phyloP scores from a whole-genome alignment of 1,140 invertebrate species.

The Brachionus koreanus region DNA sequence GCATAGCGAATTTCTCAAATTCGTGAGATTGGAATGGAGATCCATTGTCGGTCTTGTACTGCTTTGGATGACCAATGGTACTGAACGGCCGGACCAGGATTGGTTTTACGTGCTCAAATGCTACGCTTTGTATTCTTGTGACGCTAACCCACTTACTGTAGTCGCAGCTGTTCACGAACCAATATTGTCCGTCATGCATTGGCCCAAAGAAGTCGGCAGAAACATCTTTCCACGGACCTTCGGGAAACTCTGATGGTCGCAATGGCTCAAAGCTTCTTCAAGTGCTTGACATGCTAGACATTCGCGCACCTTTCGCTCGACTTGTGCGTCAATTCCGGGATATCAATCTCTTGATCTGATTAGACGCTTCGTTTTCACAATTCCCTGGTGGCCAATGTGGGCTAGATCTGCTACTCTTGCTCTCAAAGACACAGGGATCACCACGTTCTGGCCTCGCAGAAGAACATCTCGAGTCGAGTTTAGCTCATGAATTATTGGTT shows the following conservation, averaged over 20 bases:
- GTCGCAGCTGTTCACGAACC: constrained; percentile 49
- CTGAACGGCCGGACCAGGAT: constrained; percentile 45
- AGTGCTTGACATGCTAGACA: constrained; percentile 46
- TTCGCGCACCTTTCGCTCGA: constrained; percentile 44
- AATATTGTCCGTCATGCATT: constrained; percentile 47
- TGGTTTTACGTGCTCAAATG: constrained; percentile 38
- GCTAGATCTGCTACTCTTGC: constrained; percentile 44
- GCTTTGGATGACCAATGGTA: constrained; percentile 45
- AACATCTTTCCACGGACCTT: constrained; percentile 48
- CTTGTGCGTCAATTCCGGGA: constrained; percentile 44
- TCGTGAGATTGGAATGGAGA: constrained; percentile 45
- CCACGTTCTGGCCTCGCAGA: constrained; percentile 45
- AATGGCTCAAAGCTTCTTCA: constrained; percentile 46
- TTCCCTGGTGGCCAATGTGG: constrained; percentile 46
- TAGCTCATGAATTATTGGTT: not conserved
- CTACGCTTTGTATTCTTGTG: constrained; percentile 45
- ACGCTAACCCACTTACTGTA: constrained; percentile 50
- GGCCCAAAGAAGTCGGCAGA: constrained; percentile 50
- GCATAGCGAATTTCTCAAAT: constrained; percentile 44
- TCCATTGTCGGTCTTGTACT: constrained; percentile 46
- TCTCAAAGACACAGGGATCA: constrained; percentile 46
- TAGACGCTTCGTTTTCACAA: constrained; percentile 47
- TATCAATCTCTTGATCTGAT: constrained; percentile 47
- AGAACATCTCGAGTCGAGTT: constrained; percentile 14
- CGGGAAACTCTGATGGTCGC: constrained; percentile 46